These are phyloP conservation scores for Craterocephalus amniculus DNA, from an alignment of 2,797 vertebrate species.

Conservation along the genomic window DNA sequence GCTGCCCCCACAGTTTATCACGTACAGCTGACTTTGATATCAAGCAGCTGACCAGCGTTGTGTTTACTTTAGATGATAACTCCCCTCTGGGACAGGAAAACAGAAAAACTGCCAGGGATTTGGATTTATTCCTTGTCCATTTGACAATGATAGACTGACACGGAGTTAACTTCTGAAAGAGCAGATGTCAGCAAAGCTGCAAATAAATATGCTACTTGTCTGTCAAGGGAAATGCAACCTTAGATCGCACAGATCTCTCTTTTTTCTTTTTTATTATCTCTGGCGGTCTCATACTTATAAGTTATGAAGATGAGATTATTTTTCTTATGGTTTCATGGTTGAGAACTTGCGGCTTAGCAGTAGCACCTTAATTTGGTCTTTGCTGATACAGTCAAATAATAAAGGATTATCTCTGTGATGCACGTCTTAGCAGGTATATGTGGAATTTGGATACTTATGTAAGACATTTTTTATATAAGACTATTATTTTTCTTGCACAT, in stretches of 20 bases:
- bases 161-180: neutral
- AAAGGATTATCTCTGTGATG: slow-evolving; percentile 30
- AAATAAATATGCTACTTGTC: neutral
- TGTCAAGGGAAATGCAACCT: slow-evolving; percentile 29
- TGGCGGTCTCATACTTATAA: slow-evolving; percentile 52
- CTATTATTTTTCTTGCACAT: neutral
- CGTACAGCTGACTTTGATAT: slow-evolving; percentile 29
- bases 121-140: slow-evolving; percentile 5
- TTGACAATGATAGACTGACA: neutral
- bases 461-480: slow-evolving; percentile 30
- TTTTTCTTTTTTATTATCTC: slow-evolving; percentile 11
- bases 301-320: slow-evolving; percentile 31
- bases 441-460: slow-evolving; percentile 50
- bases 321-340: slow-evolving; percentile 11
- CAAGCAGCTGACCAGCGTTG: slow-evolving; percentile 1
- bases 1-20: slow-evolving; percentile 33
- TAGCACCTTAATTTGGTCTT: slow-evolving; percentile 42
- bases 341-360: slow-evolving; percentile 19
- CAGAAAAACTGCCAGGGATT: neutral
- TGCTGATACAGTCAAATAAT: slow-evolving; percentile 19
- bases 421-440: slow-evolving; percentile 18
- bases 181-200: neutral
- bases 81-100: slow-evolving; percentile 15
- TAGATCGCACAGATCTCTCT: slow-evolving; percentile 10
- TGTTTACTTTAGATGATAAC: slow-evolving; percentile 35